Percentiles rank a stretch among this genome's conserved stretches.
phyloP scores from a whole-genome alignment of 2,797 vertebrate genomes.

The Apodemus agrarius region DNA sequence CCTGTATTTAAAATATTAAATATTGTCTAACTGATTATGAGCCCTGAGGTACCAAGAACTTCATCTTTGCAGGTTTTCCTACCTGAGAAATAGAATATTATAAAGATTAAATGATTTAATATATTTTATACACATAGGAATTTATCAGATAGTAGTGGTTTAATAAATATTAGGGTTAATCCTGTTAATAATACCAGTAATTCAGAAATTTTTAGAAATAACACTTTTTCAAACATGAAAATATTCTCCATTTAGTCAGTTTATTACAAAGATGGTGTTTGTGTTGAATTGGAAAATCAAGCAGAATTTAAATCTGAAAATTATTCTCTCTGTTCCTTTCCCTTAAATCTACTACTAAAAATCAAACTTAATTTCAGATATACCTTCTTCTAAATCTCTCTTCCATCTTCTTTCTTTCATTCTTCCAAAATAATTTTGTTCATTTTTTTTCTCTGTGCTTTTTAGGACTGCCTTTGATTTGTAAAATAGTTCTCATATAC shows the following conservation, averaged over 20 bases:
- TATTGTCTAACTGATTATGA: not conserved
- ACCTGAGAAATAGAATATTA: not conserved
- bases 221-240: not conserved
- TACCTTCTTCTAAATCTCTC: not conserved
- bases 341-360: not conserved
- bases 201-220: conserved; percentile 21
- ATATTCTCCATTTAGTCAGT: not conserved
- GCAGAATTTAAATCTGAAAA: conserved; percentile 28
- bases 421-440: not conserved
- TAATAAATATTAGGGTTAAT: not conserved
- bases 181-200: not conserved
- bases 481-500: not conserved
- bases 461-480: not conserved
- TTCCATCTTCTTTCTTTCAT: not conserved
- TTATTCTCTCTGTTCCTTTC: conserved; percentile 11
- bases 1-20: not conserved
- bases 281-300: not conserved
- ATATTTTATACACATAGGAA: conserved; percentile 17
- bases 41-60: not conserved
- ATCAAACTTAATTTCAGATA: conserved; percentile 18
- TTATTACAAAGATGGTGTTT: conserved; percentile 25
- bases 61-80: not conserved
- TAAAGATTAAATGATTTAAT: conserved; percentile 45
- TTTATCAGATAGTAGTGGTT: not conserved
- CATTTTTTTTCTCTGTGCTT: not conserved